phyloP scores from a whole-genome alignment of 2,797 vertebrate genomes.

The Denticeps clupeoides region DNA sequence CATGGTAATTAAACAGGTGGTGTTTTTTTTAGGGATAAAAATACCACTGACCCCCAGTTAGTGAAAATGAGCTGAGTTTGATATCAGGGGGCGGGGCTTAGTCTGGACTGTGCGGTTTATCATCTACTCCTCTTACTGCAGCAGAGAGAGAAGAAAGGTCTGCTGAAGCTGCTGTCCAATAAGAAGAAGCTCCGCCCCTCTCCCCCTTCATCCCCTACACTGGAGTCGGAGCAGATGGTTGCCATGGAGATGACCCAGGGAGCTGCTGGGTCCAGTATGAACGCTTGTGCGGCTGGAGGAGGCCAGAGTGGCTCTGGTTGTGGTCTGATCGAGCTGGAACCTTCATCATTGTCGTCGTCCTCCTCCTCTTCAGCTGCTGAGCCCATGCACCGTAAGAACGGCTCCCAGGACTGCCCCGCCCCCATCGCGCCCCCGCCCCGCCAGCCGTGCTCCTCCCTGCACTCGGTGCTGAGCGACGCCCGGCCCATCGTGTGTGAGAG shows the following conservation, averaged over 20 bases:
- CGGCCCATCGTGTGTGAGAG: conserved; percentile 89
- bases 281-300: conserved; percentile 25
- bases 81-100: too few relatives aligned
- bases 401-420: conserved; percentile 57
- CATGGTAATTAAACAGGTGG: too few relatives aligned
- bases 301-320: conserved; percentile 37
- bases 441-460: conserved; percentile 91
- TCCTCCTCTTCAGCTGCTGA: conserved; percentile 49
- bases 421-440: conserved; percentile 86
- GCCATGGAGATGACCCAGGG: conserved; percentile 67
- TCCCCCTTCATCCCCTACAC: conserved; percentile 85
- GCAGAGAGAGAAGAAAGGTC: conserved; percentile 93
- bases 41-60: too few relatives aligned
- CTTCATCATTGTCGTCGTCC: conserved; percentile 37
- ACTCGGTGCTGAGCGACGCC: conserved; percentile 68
- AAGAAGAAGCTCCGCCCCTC: conserved; percentile 86
- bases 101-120: too few relatives aligned
- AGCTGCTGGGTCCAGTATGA: conserved; percentile 69
- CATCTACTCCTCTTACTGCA: conserved; percentile 6
- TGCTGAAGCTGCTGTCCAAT: conserved; percentile 87
- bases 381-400: conserved; percentile 58
- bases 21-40: too few relatives aligned
- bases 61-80: conserved; percentile 9
- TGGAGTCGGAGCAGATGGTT: conserved; percentile 72
- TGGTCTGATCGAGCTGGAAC: conserved; percentile 55